Evolutionary conservation across 2,888 invertebrate species (phyloP), one percentile per base, ranked within the genome.

Genomic region (Scaptomyza polygonia): DNA sequence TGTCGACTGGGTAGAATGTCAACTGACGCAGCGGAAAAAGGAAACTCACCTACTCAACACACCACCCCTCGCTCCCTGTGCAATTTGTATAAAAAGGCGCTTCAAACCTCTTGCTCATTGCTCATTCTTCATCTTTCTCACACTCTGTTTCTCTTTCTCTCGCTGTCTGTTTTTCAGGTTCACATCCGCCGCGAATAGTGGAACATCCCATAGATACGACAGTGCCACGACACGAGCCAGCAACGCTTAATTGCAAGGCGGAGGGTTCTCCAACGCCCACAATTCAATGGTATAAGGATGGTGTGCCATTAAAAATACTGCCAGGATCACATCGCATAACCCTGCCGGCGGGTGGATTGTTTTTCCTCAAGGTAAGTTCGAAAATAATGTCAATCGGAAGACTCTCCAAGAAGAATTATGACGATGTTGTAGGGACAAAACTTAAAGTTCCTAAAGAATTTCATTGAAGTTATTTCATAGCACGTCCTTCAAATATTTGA

Each of bases 161-260:
- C 43, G 6, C n/a, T 44, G 7, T 27, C 4, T 39, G 34, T 51
- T 18, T 65, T 77, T 45, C 91, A 93, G 93, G 92, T 73, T 93
- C 93, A 83, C 93, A 94, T 90, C 92, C 96, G 55, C 98, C 98
- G 0, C 94, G 96, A 85, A 97, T 98, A 89, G 95, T 95, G 48
- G 98, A 98, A 91, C 97, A 98, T 91, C 98, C 98, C 7, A 93
- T 96, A 63, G 97, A 98, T 92, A 95, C 96, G 76, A 96, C 96
- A 25, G 97, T 98, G 44, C 96, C 97, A 9, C 94, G 96, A 49
- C 97, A 97, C 89, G 97, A 97, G 83, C 98, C 98, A 11, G 97
- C 96, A 9, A 98, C 97, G 11, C 93, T 98, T 66, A 97, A 97
- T 93, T 98, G 98, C 92, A 95, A 97, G 84, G 97, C 97, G 12